Evolutionary conservation across 2,113 vertebrate genomes (phyloP).

Genomic region (Clarias magur): DNA sequence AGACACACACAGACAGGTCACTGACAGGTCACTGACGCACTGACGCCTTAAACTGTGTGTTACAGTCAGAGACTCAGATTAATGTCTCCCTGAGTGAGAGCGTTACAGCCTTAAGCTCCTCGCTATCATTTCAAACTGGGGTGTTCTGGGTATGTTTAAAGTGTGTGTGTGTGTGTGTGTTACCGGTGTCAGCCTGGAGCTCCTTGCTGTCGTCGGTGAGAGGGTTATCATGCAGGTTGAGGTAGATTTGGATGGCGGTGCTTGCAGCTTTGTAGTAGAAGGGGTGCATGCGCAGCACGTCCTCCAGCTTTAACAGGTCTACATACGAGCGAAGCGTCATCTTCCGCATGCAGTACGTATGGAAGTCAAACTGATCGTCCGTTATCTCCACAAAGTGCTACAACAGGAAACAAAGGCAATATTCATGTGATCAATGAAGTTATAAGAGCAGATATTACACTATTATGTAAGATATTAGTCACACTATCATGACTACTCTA

Average conservation of each 20-base stretch:
- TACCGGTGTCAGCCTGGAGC: constrained; percentile 93
- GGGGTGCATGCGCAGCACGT: constrained; percentile 93
- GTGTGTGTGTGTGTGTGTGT: too few species aligned
- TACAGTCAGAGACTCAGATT: background rate
- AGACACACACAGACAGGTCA: too few species aligned
- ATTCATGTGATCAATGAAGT: background rate
- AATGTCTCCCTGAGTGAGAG: background rate
- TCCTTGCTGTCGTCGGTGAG: constrained; percentile 96
- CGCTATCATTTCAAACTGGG: background rate
- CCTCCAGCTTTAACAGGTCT: constrained; percentile 95
- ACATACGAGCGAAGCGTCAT: constrained; percentile 98
- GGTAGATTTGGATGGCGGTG: constrained; percentile 95
- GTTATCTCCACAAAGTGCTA: constrained; percentile 99
- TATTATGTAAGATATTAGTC: background rate
- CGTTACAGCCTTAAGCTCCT: background rate
- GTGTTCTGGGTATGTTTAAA: background rate
- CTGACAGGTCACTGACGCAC: too few species aligned
- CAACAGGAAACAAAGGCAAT: background rate
- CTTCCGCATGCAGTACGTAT: constrained; percentile 99
- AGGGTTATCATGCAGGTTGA: constrained; percentile 96
- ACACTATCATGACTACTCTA: background rate
- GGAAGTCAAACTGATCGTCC: constrained; percentile 99
- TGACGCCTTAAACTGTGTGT: background rate
- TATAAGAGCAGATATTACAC: background rate
- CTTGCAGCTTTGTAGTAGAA: constrained; percentile 97